Conservation (phyloP, 2,888 invertebrate genomes). For the Bhutanitis thaidina region DNA sequence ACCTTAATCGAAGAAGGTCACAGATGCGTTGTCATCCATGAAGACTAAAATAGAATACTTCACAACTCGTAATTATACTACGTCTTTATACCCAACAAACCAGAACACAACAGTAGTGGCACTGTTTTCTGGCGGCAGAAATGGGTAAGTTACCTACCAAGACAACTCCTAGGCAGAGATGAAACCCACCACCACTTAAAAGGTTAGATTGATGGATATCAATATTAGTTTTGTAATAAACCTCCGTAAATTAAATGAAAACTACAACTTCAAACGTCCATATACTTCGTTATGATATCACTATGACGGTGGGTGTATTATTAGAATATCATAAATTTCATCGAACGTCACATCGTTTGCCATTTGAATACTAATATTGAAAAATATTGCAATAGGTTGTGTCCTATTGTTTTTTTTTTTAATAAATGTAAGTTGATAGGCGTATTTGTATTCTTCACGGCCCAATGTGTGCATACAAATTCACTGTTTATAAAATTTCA, state of each 20-base stretch:
- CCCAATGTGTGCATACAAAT: slow-evolving; percentile 11
- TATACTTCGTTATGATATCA: slow-evolving; percentile 39
- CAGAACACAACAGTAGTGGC: no score
- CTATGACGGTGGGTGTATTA: slow-evolving; percentile 26
- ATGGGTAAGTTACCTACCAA: no score
- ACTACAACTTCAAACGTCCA: not conserved
- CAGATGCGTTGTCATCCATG: no score
- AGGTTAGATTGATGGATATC: no score
- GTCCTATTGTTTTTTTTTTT: slow-evolving; percentile 26
- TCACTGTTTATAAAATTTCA: slow-evolving; percentile 6
- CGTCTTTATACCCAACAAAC: no score
- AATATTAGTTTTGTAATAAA: no score
- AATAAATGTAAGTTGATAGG: slow-evolving; percentile 5
- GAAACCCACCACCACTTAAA: no score
- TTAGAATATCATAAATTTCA: slow-evolving; percentile 47
- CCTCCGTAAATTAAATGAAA: not conserved
- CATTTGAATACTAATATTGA: slow-evolving; percentile 34
- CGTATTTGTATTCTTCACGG: slow-evolving; percentile 3
- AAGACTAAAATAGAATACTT: no score
- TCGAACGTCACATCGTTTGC: slow-evolving; percentile 30
- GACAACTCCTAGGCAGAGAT: no score
- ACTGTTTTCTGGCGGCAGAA: no score
- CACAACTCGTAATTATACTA: no score
- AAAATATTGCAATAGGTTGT: slow-evolving; percentile 25
- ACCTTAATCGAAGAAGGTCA: no score